These are phyloP conservation scores for Bufo bufo DNA, from an alignment of 2,113 vertebrate genomes.

Conservation along the genomic window DNA sequence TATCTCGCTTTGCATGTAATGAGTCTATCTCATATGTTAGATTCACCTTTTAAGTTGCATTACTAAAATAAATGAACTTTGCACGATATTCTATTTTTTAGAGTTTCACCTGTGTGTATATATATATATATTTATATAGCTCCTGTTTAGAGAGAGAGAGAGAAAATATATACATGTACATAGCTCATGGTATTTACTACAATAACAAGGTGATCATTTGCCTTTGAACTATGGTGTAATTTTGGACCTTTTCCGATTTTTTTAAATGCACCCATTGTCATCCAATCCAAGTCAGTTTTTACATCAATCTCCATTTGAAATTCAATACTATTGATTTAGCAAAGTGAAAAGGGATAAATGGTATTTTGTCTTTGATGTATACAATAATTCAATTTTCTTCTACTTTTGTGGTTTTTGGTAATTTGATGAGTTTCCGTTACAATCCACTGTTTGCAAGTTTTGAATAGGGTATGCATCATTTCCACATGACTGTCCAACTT, in stretches of 20 bases:
- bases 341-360: conserved; percentile 35
- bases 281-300: conserved; percentile 6
- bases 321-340: conserved; percentile 53
- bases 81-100: no score
- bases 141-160: no score
- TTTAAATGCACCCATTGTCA: background rate
- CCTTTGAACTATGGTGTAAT: background rate
- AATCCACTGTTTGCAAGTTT: conserved; percentile 51
- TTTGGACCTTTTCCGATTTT: background rate
- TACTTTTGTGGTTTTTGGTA: conserved; percentile 54
- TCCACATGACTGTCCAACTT: conserved; percentile 23
- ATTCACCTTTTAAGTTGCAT: no score
- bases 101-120: no score
- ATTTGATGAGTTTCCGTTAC: conserved; percentile 42
- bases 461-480: background rate
- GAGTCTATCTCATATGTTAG: no score
- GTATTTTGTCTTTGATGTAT: conserved; percentile 20
- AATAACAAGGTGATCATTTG: background rate
- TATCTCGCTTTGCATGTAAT: no score
- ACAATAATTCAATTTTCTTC: conserved; percentile 53
- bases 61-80: no score
- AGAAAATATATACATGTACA: background rate
- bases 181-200: background rate
- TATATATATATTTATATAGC: no score
- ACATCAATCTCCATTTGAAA: conserved; percentile 49